Base-by-base conservation (phyloP, 2,113 vertebrate genomes). In the Argyrosomus japonicus region DNA sequence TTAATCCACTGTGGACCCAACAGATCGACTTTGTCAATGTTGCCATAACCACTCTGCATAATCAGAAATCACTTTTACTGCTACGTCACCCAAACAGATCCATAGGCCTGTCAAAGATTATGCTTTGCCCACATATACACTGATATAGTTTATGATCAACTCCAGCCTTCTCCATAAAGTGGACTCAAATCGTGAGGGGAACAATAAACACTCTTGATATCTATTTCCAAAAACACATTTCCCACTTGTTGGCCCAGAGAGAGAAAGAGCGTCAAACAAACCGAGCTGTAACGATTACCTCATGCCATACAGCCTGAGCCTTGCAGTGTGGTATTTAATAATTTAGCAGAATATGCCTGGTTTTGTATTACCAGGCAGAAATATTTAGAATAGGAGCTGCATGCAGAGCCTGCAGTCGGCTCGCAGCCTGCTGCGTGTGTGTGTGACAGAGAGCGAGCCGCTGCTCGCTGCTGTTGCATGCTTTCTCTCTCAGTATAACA, bases 301-400 rank as follows among this genome's bases (percentile, higher is more conserved):
- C 68, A 68, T 77, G 70, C 58, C 62, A 80, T 6, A 36, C 79
- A 77, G 68, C 75, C 62, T 9, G 47, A 80, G 68, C 71, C 60
- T 60, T 43, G 72, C 84, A 84, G 88, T 79, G 40, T 85, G 50
- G 51, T 67, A 51, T 86, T 93, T 54, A 90, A 90, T 92, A 76
- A 89, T 93, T 90, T 18, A 92, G 67, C 68, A 71, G 61, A 82
- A 89, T 86, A 80, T 78, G 60, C 71, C 53, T 79, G 87, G 82
- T 91, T 91, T 93, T 88, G 84, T 83, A 83, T 90, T 90, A 90
- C 87, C 82, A 63, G 68, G 72, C 76, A 87, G 83, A 90, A 82
- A 90, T 87, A 78, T 81, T 86, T 58, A 76, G 80, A 85, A 83
- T 65, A 77, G 57, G 83, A 64, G 80, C 77, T 82, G 78, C 86